A percentile compares a stretch with the other conserved stretches of the same genome.
phyloP scores from a whole-genome alignment of 2,797 vertebrate species.

The Sternarchorhynchus goeldii region DNA sequence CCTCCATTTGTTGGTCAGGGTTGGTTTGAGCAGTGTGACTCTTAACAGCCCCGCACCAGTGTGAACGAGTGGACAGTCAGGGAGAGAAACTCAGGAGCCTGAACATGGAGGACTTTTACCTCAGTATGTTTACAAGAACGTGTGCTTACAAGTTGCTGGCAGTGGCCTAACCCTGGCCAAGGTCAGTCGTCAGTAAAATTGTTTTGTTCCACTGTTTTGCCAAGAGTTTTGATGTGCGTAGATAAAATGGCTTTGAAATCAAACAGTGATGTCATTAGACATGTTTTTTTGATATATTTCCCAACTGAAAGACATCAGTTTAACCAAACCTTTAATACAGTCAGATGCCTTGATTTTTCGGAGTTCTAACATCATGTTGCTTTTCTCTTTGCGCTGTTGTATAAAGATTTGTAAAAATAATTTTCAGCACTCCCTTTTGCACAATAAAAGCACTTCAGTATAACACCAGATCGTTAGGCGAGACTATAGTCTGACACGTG shows the following conservation, averaged over 20 bases:
- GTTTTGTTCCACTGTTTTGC: neutral
- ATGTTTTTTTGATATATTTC: neutral
- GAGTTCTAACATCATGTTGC: conserved; percentile 68
- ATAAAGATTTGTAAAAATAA: conserved; percentile 51
- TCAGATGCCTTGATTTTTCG: neutral
- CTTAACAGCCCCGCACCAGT: conserved; percentile 62
- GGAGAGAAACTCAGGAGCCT: conserved; percentile 49
- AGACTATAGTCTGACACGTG: conserved; percentile 70
- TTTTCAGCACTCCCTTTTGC: conserved; percentile 9
- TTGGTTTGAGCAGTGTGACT: conserved; percentile 66
- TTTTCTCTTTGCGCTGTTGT: conserved; percentile 55
- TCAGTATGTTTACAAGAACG: conserved; percentile 69
- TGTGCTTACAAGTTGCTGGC: neutral
- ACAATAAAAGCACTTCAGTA: conserved; percentile 60
- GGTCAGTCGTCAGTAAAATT: neutral
- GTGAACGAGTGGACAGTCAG: conserved; percentile 60
- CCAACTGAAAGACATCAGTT: conserved; percentile 15
- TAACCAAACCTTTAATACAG: neutral
- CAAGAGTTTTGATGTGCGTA: neutral
- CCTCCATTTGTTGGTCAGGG: conserved; percentile 76
- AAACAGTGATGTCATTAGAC: neutral
- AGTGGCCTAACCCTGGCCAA: neutral
- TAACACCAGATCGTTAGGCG: conserved; percentile 72
- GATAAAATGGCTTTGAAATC: neutral
- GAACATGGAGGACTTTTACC: conserved; percentile 56